Evolutionary conservation across 2,797 vertebrate species (phyloP), one percentile per base, ranked within the genome.

Genomic region (Aplochiton taeniatus): DNA sequence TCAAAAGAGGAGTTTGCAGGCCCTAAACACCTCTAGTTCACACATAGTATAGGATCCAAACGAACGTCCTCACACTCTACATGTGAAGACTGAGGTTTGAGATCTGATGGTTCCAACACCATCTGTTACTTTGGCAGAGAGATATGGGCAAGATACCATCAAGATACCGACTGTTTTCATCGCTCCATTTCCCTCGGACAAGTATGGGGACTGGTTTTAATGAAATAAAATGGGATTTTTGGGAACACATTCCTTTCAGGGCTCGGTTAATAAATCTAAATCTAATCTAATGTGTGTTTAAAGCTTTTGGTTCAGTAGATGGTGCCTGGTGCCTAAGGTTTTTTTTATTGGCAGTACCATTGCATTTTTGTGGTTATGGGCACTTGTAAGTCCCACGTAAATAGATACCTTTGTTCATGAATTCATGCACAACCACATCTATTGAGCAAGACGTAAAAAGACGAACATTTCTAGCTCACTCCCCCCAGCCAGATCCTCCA

Each of bases 61-160:
- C n/a, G n/a, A n/a, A n/a, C n/a, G n/a, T n/a, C 18, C 70, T 76
- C 78, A 58, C 58, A 66, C 57, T 31, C 31, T 31, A 77, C 69
- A 72, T 63, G 68, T 62, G 70, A 70, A 49, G 59, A 61, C 62
- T 50, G 31, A 31, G 61, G 58, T 13, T 41, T 62, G 48, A 50
- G 62, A 67, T 73, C 73, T 79, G n/a, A n/a, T n/a, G n/a, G 70
- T 75, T 79, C 67, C 58, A 69, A 66, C 70, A 70, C 81, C 81
- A 83, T 81, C 82, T 84, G 84, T 81, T 70, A 68, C 57, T 73
- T 77, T 82, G 72, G 77, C 76, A 66, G 13, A 47, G 58, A 4
- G 1, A 51, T 53, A 9, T 2, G 10, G 57, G 55, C 66, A 12
- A 50, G 43, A 58, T 75, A 66, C 49, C 42, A 68, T 81, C 43